These are phyloP conservation scores for Amyelois transitella DNA, from an alignment of 1,140 invertebrate genomes.

Conservation along the genomic window DNA sequence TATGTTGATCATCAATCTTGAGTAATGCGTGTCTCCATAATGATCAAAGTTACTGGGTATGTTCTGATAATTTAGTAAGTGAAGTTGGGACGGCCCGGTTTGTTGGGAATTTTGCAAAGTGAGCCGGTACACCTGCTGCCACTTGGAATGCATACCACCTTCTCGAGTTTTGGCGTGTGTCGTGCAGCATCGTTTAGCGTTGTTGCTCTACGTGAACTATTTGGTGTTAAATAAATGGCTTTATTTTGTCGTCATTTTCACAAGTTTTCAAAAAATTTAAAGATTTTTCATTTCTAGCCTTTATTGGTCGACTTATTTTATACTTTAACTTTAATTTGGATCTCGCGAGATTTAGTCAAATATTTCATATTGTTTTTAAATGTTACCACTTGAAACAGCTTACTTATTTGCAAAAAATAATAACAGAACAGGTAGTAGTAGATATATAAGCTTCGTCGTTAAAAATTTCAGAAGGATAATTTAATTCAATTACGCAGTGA, in stretches of 20 bases:
- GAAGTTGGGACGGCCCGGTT: not conserved
- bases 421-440: not conserved
- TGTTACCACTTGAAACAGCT: no score
- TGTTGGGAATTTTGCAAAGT: not conserved
- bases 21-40: not conserved
- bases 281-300: no score
- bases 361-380: no score
- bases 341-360: no score
- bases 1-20: not conserved
- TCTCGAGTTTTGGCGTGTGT: not conserved
- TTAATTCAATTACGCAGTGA: slow-evolving; percentile 10
- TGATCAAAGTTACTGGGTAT: not conserved
- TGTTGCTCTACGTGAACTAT: not conserved
- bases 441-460: not conserved
- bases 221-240: not conserved
- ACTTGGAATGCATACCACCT: not conserved
- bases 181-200: not conserved
- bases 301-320: no score
- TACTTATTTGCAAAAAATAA: no score
- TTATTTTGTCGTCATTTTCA: not conserved
- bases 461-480: slow-evolving; percentile 3
- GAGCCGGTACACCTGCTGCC: not conserved
- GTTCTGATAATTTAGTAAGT: not conserved
- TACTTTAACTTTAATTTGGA: no score
- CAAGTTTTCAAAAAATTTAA: no score